Evolutionary conservation across 2,888 invertebrate species (phyloP).

Genomic region (Cerceris ruficornis): DNA sequence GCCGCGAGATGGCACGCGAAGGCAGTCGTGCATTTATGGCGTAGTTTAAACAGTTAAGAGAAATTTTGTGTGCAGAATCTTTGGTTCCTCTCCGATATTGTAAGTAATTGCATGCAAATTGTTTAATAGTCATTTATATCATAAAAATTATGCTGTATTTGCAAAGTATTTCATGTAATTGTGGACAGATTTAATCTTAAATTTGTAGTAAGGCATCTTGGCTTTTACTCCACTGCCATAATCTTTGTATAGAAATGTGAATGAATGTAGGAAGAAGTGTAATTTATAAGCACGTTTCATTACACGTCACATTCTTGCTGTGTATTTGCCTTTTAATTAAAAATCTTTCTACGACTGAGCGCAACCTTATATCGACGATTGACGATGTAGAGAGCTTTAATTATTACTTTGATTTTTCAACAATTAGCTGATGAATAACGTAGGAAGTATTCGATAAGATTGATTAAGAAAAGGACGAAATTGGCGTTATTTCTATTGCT

Average conservation of each 20-base stretch:
- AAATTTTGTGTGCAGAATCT: neutral
- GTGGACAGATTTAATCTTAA: neutral
- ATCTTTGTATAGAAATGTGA: neutral
- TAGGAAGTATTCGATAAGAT: neutral
- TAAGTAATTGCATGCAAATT: neutral
- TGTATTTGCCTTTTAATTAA: slow-evolving; percentile 40
- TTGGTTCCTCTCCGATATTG: neutral
- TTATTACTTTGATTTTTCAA: slow-evolving; percentile 36
- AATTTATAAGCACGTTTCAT: slow-evolving; percentile 20
- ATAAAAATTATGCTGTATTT: neutral
- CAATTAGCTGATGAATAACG: slow-evolving; percentile 37
- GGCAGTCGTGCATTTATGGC: neutral
- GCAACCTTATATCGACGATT: slow-evolving; percentile 23
- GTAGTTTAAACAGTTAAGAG: neutral
- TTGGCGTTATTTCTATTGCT: slow-evolving; percentile 21
- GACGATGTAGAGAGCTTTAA: slow-evolving; percentile 26
- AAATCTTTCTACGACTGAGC: slow-evolving; percentile 12
- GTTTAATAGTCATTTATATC: neutral
- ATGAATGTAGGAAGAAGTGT: neutral
- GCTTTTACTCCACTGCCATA: neutral
- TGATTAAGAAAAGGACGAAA: slow-evolving; percentile 8
- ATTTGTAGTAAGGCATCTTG: neutral
- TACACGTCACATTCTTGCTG: neutral
- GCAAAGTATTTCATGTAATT: neutral
- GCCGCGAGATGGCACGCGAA: slow-evolving; percentile 16